Evolutionary conservation across 1,140 invertebrate species (phyloP).

Genomic region (Centruroides vittatus): DNA sequence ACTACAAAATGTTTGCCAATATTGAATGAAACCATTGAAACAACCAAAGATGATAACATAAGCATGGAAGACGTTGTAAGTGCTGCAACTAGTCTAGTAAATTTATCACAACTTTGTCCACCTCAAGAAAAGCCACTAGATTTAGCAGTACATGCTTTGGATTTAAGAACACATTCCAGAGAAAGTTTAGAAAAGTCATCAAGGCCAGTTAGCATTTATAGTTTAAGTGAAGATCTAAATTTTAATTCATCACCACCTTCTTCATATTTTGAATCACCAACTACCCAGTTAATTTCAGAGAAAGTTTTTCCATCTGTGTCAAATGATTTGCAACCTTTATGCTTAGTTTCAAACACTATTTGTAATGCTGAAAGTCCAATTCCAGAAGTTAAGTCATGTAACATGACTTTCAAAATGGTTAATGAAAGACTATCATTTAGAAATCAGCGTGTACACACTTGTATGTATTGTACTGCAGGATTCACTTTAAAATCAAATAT

Average conservation of each 20-base stretch:
- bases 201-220: not conserved
- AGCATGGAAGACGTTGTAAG: constrained; percentile 1
- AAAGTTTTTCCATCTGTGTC: too few species aligned
- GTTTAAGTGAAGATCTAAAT: not conserved
- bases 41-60: too few species aligned
- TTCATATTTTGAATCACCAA: too few species aligned
- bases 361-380: too few species aligned
- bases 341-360: too few species aligned
- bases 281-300: too few species aligned
- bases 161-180: constrained; percentile 42
- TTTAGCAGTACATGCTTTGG: constrained; percentile 64
- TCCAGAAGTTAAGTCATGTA: too few species aligned
- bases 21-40: too few species aligned
- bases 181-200: constrained; percentile 40
- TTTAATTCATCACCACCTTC: too few species aligned
- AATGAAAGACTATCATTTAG: not conserved
- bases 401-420: not conserved
- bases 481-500: constrained; percentile 84
- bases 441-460: constrained; percentile 71
- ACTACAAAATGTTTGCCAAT: too few species aligned
- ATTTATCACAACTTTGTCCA: constrained; percentile 19
- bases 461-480: constrained; percentile 70
- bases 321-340: too few species aligned
- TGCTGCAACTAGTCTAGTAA: constrained; percentile 12
- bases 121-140: constrained; percentile 48